A percentile compares a stretch with the other conserved stretches of the same genome.
phyloP scores from a whole-genome alignment of 2,113 vertebrate species.

The Tupaia chinensis region DNA sequence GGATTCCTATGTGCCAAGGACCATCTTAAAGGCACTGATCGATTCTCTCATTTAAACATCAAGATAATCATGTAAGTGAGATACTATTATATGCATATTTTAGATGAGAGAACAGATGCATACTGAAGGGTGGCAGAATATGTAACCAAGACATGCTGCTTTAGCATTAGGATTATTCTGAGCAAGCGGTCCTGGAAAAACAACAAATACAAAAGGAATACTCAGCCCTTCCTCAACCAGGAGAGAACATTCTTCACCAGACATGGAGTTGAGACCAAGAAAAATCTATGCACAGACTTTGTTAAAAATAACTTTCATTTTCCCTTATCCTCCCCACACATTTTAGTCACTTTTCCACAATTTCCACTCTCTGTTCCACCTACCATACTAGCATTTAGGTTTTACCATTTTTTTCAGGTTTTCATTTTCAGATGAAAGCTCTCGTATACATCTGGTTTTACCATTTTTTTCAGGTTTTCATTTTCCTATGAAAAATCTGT shows the following conservation, averaged over 20 bases:
- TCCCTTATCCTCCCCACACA: not conserved
- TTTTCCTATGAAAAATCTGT: not conserved
- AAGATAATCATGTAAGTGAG: not conserved
- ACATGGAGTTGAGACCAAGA: not conserved
- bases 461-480: not conserved
- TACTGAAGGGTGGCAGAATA: not conserved
- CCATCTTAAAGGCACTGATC: not conserved
- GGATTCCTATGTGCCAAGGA: not conserved
- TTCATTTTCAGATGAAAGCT: not conserved
- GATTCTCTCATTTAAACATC: not conserved
- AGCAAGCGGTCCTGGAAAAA: not conserved
- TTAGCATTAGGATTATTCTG: not conserved
- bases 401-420: not conserved
- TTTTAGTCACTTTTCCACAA: not conserved
- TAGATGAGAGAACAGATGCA: not conserved
- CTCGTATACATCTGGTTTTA: not conserved
- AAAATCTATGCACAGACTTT: not conserved
- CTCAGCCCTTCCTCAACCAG: not conserved
- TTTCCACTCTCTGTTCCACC: not conserved
- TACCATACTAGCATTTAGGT: not conserved
- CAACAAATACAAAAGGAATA: not conserved
- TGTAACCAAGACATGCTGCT: not conserved
- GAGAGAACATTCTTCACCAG: not conserved
- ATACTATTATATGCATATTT: not conserved
- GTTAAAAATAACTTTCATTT: not conserved